These are phyloP conservation scores for Drosophila gaucha DNA, from an alignment of 2,888 invertebrate genomes.

Conservation along the genomic window DNA sequence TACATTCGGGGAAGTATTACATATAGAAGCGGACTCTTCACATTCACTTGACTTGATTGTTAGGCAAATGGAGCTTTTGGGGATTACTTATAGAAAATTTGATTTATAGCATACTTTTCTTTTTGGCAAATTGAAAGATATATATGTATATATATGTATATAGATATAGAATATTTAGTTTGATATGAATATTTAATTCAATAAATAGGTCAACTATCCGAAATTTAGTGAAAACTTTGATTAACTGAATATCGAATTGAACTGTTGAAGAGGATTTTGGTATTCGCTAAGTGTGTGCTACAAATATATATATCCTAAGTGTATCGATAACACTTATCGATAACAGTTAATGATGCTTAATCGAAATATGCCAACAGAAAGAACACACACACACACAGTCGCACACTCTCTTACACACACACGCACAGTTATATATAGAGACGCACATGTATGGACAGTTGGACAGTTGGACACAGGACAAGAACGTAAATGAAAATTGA, in stretches of 20 bases:
- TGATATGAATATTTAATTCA: background rate
- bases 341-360: background rate
- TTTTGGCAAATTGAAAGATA: no score
- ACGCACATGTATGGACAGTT: conserved; percentile 24
- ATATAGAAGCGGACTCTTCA: conserved; percentile 10
- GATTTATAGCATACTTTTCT: conserved; percentile 17
- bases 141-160: no score
- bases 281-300: background rate
- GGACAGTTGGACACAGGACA: conserved; percentile 40
- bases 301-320: no score
- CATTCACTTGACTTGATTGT: conserved; percentile 4
- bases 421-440: conserved; percentile 1
- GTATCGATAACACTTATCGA: background rate
- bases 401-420: background rate
- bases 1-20: conserved; percentile 23
- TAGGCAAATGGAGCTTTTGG: conserved; percentile 5
- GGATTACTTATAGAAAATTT: no score
- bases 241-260: no score
- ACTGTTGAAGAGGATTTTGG: background rate
- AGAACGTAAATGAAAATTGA: conserved; percentile 30
- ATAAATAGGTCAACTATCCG: background rate
- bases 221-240: background rate
- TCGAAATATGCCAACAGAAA: background rate
- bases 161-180: no score
- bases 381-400: conserved; percentile 1